Base-by-base conservation (phyloP, 2,888 invertebrate species). In the Tricholauxania praeusta region DNA sequence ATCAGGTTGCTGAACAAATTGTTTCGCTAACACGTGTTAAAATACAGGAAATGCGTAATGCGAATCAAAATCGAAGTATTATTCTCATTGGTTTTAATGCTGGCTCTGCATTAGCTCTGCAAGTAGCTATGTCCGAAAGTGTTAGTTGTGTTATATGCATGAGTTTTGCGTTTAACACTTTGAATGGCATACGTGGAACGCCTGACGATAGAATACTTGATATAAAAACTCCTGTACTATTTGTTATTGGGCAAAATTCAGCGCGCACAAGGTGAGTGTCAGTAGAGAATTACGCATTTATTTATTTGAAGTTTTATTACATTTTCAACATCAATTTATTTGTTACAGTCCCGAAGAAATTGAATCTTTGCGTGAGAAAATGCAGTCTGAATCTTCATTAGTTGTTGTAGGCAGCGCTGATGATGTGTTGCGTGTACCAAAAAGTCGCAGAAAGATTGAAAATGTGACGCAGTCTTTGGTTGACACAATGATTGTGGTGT, bases 321-420 rank as follows among this genome's bases (percentile, higher is more conserved):
- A 3, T 66, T 49, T 52, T 19, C 6, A 19, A 14, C 12, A 32
- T 57, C n/a, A 52, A 64, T 19, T 28, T 39, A 5, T 60, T 53
- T n/a, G 12, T 47, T 39, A 57, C 73, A 92, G 92, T 53, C 89
- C 92, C 66, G 94, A 94, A 82, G 93, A 94, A 84, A 89, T 96
- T 80, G 95, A 95, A 85, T 92, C 93, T 71, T 84, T 95, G 53
- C 88, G 95, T 6, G 93, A 93, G 81, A 90, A 91, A 76, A 92
- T 96, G 91, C 89, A 92, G 76, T 92, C 93, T 0, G 93, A 94
- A 82, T 93, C 93, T 4, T 91, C 93, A 67, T 86, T 95, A 51
- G 89, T 95, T 51, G 90, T 96, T 15, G 92, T 96, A 17, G 95
- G 95, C 28, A 92, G 93, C 52, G 94, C 93, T 1, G 94, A 95